These are phyloP conservation scores for Hypsibius dujardini DNA, from an alignment of 1,140 invertebrate species.

Conservation along the genomic window DNA sequence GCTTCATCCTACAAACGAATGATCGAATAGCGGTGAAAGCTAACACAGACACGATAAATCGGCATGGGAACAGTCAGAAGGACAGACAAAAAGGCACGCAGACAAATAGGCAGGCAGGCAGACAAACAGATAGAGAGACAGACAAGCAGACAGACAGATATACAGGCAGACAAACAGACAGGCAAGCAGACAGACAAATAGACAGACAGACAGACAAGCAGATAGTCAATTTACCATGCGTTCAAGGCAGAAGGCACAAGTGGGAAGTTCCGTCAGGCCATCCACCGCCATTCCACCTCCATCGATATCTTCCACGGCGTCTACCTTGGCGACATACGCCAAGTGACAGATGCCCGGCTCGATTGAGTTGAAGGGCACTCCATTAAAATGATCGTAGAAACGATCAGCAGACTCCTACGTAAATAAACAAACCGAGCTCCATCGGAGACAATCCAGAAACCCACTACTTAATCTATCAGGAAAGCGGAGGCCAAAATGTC, in stretches of 20 bases:
- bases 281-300: slow-evolving; percentile 34
- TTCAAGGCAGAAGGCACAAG: slow-evolving; percentile 88
- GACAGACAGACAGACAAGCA: background rate
- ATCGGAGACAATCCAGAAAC: background rate
- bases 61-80: too few relatives aligned
- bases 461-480: background rate
- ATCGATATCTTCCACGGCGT: slow-evolving; percentile 45
- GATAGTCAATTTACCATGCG: slow-evolving; percentile 39
- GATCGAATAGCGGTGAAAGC: too few relatives aligned
- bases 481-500: slow-evolving; percentile 1
- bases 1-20: slow-evolving; percentile 63
- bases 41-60: too few relatives aligned
- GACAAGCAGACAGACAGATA: too few relatives aligned
- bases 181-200: too few relatives aligned
- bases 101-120: too few relatives aligned
- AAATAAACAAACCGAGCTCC: slow-evolving; percentile 22
- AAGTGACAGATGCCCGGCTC: slow-evolving; percentile 76
- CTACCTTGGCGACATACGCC: slow-evolving; percentile 82
- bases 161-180: too few relatives aligned
- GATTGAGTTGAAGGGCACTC: slow-evolving; percentile 71
- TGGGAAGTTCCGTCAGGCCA: slow-evolving; percentile 66
- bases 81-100: too few relatives aligned
- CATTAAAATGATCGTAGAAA: slow-evolving; percentile 84
- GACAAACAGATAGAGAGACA: too few relatives aligned
- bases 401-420: slow-evolving; percentile 57